Base-by-base conservation (phyloP, 2,888 invertebrate species). In the Eulithis testata region DNA sequence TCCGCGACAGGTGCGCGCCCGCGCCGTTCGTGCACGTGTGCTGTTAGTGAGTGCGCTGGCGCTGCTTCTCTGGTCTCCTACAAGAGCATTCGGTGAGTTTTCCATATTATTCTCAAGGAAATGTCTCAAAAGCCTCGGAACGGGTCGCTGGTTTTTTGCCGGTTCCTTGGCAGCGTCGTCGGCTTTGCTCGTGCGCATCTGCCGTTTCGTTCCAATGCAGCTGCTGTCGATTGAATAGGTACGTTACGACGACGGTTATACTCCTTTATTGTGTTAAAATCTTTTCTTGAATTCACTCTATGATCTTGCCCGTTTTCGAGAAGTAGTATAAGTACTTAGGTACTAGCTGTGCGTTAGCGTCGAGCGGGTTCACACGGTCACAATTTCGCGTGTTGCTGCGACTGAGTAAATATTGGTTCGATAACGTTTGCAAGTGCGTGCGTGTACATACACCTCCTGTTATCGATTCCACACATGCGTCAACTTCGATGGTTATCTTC, bases 391-490 rank as follows among this genome's bases (percentile, higher is more conserved):
- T 87, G 86, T 84, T 83, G 84, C 86, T 86, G 88, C 84, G 85
- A 82, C 84, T 86, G 83, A 84, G 88, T 88, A 89, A 90, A 91
- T 91, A 91, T 88, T 88, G 83, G 83, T 82, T 81, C 86, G 90
- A 90, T 90, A 90, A 87, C 84, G 88, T 85, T 83, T 79, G 85
- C 84, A 81, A 83, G 83, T 90, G 87, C 86, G 89, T 87, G 88
- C 84, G 86, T 87, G 87, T 87, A 55, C 66, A 84, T 84, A 70
- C 65, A 47, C 70, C 69, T 80, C 81, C 87, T 88, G 91, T 91
- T 93, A 93, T 92, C 92, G 92, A 92, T 90, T 89, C 85, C 87
- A 89, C 87, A 86, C 87, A 90, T 90, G 89, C 90, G 91, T 91
- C 90, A 71, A 91, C 87, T 82, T 86, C 89, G 89, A 91, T 90